These are phyloP conservation scores for Marmota monax DNA, from an alignment of 2,113 vertebrate species.

Conservation along the genomic window DNA sequence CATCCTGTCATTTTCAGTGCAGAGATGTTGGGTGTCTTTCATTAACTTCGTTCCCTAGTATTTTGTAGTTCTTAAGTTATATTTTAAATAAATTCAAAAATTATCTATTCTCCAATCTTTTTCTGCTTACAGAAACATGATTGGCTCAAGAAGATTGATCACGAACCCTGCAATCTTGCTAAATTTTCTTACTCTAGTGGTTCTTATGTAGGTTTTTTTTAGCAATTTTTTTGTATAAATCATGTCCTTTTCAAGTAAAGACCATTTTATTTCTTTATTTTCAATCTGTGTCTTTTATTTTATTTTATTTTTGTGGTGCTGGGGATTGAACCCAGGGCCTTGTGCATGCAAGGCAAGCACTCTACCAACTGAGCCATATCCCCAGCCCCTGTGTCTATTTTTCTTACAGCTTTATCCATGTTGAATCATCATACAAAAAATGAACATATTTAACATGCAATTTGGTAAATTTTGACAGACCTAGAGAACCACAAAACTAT, in stretches of 20 bases:
- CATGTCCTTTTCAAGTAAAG: not conserved
- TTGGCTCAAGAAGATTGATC: not conserved
- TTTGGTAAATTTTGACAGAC: not conserved
- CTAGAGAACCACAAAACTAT: not conserved
- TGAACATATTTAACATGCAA: not conserved
- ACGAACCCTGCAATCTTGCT: not conserved
- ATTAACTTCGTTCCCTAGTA: not conserved
- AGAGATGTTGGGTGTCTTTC: not conserved
- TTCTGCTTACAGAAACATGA: not conserved
- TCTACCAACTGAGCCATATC: too few species aligned
- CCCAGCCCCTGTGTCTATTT: not conserved
- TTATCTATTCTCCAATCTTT: not conserved
- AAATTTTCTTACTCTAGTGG: not conserved
- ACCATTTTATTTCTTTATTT: constrained; percentile 28
- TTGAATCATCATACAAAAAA: not conserved
- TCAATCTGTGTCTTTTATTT: not conserved
- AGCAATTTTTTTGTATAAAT: not conserved
- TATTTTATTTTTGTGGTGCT: too few species aligned
- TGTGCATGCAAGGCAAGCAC: too few species aligned
- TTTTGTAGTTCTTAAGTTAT: constrained; percentile 35
- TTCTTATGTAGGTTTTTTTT: not conserved
- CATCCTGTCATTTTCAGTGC: not conserved
- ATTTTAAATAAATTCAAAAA: not conserved
- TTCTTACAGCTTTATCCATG: not conserved
- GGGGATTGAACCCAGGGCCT: too few species aligned